Conservation (phyloP, 2,113 vertebrate genomes). For the Notechis scutatus region DNA sequence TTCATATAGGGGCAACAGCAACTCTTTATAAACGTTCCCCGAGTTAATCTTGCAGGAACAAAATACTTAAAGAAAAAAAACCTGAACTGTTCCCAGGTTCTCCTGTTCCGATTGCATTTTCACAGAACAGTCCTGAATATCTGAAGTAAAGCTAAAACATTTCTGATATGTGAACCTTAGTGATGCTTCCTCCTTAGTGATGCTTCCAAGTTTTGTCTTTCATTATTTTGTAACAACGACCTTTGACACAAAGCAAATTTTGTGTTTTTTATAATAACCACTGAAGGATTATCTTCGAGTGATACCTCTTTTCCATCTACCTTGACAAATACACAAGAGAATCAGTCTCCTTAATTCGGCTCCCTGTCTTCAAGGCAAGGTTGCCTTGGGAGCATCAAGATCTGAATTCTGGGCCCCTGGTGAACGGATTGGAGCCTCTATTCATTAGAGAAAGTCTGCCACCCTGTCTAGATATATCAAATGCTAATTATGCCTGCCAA, state of each 20-base stretch:
- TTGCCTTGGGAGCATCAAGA: background rate
- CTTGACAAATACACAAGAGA: constrained; percentile 33
- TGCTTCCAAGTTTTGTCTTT: background rate
- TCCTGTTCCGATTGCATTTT: background rate
- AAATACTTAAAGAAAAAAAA: background rate
- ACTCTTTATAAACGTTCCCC: background rate
- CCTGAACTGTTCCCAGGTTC: background rate
- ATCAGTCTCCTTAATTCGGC: constrained; percentile 18
- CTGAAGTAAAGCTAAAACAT: background rate
- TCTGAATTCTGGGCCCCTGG: constrained; percentile 23
- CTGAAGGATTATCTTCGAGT: background rate
- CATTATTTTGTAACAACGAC: background rate
- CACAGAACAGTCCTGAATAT: background rate
- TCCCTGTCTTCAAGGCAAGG: constrained; percentile 23
- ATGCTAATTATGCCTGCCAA: constrained; percentile 23
- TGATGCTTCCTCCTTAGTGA: background rate
- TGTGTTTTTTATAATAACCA: background rate
- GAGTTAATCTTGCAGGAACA: background rate
- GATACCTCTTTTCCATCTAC: background rate
- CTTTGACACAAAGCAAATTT: background rate
- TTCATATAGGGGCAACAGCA: background rate
- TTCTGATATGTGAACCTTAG: background rate
- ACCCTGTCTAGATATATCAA: constrained; percentile 12
- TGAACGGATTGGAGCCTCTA: constrained; percentile 23
- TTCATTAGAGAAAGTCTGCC: constrained; percentile 14